Evolutionary conservation across 2,888 invertebrate species (phyloP), one percentile per base, ranked within the genome.

Genomic region (Metallyticus violacea): DNA sequence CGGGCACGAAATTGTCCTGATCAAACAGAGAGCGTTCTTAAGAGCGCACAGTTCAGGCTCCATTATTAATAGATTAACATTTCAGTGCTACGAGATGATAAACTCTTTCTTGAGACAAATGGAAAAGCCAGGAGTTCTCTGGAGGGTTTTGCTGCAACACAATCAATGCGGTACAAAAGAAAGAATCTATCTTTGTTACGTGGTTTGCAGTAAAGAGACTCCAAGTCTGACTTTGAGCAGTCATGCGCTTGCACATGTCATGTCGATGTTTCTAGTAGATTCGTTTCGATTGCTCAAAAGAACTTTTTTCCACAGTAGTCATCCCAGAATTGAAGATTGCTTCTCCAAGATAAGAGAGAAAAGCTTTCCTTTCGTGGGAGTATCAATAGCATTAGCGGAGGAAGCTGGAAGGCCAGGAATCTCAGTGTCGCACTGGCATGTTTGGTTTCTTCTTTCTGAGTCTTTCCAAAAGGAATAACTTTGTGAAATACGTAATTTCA

Each of bases 351-450:
- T 83, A 83, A 77, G 83, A 83, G 76, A 83, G 77, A 77, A 77
- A 26, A 83, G 25, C 25, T 77, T 82, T 77, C 77, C 25, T 7
- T 83, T 83, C 83, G 15, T 62, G 83, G 83, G 77, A 83, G 77
- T 83, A 83, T 77, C 83, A 83, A 83, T 83, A 83, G 77, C 83
- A 83, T 77, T 77, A 83, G 83, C n/a, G 77, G 77, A 26, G 76
- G n/a, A 28, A 26, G 4, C 28, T 77, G 29, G 22, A n/a, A 30
- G 27, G 22, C 22, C 15, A 62, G 26, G 22, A 27, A 25, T 9
- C 26, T 26, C 76, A 82, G 15, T 62, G 82, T 76, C 76, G 27
- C 9, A 76, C 82, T 82, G 62, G 76, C 76, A 26, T 7, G 5
- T 1, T 9, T 1, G 7, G 40, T 9, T 40, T 9, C 40, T 9